Conservation (phyloP, 2,113 vertebrate species). For the Labeo rohita region DNA sequence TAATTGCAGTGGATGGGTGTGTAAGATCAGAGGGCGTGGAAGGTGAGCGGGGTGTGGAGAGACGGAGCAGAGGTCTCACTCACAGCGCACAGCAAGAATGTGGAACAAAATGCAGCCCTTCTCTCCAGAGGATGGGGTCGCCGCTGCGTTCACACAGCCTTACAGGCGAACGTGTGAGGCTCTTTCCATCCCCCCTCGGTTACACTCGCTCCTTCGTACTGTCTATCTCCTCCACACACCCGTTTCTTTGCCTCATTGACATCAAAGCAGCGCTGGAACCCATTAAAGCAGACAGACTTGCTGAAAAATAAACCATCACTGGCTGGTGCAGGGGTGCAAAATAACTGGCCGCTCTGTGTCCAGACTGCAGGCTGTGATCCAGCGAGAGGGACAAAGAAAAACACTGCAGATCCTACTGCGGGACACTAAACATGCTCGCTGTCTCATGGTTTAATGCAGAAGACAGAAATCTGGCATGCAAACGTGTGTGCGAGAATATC, state of each 20-base stretch:
- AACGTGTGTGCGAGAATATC: conserved; percentile 31
- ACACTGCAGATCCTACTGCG: conserved; percentile 49
- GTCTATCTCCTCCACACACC: conserved; percentile 46
- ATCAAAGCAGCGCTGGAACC: conserved; percentile 63
- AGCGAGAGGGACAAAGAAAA: conserved; percentile 50
- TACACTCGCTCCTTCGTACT: conserved; percentile 25
- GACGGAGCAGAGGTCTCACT: conserved; percentile 41
- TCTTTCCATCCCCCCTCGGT: background rate
- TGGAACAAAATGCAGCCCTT: conserved; percentile 46
- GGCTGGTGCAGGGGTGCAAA: conserved; percentile 41
- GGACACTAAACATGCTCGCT: conserved; percentile 51
- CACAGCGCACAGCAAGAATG: conserved; percentile 43
- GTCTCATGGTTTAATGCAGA: conserved; percentile 35
- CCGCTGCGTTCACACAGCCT: conserved; percentile 25
- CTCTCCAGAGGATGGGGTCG: conserved; percentile 43
- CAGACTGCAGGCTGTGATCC: conserved; percentile 42
- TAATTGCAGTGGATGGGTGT: conserved; percentile 38
- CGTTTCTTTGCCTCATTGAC: conserved; percentile 48
- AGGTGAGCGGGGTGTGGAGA: conserved; percentile 44
- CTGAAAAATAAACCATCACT: conserved; percentile 60
- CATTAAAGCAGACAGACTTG: conserved; percentile 61
- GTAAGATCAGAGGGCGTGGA: conserved; percentile 42
- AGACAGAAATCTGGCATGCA: conserved; percentile 47
- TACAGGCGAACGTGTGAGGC: conserved; percentile 24
- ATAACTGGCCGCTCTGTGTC: conserved; percentile 45